Base-by-base conservation (phyloP, 2,797 vertebrate genomes). In the Alfaro cultratus region DNA sequence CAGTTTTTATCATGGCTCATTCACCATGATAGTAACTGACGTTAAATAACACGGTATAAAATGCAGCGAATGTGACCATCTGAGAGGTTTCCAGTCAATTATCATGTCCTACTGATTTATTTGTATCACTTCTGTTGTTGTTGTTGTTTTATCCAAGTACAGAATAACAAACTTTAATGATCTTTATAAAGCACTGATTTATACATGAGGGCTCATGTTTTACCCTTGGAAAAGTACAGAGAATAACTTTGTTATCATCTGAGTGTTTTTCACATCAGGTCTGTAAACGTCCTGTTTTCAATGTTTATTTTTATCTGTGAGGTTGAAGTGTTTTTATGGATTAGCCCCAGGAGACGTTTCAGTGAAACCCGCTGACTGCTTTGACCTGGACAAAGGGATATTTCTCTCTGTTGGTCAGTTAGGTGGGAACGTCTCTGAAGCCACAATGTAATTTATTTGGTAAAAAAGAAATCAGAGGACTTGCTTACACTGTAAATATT, bases 381-480 rank as follows among this genome's bases (percentile, higher is more conserved):
- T 12, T 64, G 43, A 67, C 45, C 57, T 47, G 41, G 29, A 67
- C 57, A 21, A 49, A 26, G n/a, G 21, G 55, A 47, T 67, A 45
- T 64, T 49, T 26, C 13, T 72, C 70, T 21, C n/a, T 16, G 29
- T 46, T 45, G 15, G 39, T 73, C 8, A 47, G 12, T 34, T 31
- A 53, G 34, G 47, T 74, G 70, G 57, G 78, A 76, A 49, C 39
- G 46, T 53, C 43, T 57, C n/a, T 73, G 34, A 34, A 49, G 47
- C 36, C 46, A 68, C 64, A 68, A 26, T 26, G 18, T 26, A 34
- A 39, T 68, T 39, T 39, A 67, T 62, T 18, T 34, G 15, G 31
- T 34, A 11, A 12, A 55, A 55, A 60, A 60, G 4, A n/a, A n/a
- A 55, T 55, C 62, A 36, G 9, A 64, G n/a, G 5, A 62, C 29